phyloP scores from a whole-genome alignment of 2,888 invertebrate genomes.

The Nomada goodeniana region DNA sequence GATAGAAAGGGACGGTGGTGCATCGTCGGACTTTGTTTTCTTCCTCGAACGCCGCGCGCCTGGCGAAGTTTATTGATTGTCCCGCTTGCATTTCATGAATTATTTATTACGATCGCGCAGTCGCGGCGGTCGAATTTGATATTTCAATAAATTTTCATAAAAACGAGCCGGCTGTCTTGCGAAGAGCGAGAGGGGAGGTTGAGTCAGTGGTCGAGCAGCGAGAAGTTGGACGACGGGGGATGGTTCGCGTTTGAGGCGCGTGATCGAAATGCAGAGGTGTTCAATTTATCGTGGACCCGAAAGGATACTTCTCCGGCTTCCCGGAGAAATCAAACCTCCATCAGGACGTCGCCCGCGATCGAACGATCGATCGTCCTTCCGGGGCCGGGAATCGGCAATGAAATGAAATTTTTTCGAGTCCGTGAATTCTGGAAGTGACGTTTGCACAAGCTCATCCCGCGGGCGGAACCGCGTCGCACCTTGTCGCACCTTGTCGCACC shows the following conservation, averaged over 20 bases:
- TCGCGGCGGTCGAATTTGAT: constrained; percentile 44
- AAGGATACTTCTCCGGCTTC: neutral
- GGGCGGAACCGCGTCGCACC: neutral
- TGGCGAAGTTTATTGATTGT: constrained; percentile 46
- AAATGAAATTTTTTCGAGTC: neutral
- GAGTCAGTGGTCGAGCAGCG: neutral
- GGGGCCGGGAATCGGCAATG: constrained; percentile 5
- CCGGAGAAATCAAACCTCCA: constrained; percentile 18
- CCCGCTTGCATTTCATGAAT: constrained; percentile 47
- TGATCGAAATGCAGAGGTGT: constrained; percentile 45
- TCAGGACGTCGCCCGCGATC: neutral
- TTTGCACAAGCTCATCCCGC: neutral
- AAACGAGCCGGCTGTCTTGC: constrained; percentile 35
- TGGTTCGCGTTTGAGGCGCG: constrained; percentile 25
- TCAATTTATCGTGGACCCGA: constrained; percentile 26
- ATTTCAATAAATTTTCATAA: constrained; percentile 58
- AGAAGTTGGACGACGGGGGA: too few species aligned
- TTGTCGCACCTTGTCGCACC: too few species aligned
- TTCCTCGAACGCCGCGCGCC: constrained; percentile 16
- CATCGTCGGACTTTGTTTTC: neutral
- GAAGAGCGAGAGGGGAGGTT: neutral
- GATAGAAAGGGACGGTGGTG: neutral
- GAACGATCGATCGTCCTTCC: neutral
- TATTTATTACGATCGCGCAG: constrained; percentile 44
- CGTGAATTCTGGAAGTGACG: neutral